Conservation (phyloP, 2,113 vertebrate species). For the Tupaia chinensis region DNA sequence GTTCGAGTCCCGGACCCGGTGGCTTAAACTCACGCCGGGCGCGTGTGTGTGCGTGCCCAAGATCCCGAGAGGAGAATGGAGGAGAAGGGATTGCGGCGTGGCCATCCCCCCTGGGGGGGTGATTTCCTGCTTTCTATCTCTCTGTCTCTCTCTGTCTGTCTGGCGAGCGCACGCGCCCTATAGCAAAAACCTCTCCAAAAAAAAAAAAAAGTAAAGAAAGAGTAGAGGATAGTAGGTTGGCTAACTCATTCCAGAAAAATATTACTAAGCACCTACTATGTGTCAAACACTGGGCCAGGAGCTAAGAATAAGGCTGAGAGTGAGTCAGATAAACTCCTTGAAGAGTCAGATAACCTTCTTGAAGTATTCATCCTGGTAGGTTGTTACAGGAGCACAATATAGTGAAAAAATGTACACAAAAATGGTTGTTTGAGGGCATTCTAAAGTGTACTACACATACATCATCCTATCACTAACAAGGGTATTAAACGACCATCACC, state of each 20-base stretch:
- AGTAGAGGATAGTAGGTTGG: not conserved
- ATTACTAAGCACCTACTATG: not conserved
- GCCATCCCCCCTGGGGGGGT: no score
- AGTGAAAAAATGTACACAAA: not conserved
- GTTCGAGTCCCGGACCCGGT: no score
- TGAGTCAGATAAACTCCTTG: not conserved
- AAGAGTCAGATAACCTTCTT: not conserved
- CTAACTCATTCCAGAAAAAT: constrained; percentile 11
- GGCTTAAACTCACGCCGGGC: no score
- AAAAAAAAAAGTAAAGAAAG: not conserved
- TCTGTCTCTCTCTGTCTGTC: no score
- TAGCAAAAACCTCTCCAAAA: no score
- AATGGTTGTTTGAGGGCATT: not conserved
- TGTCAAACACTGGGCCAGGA: not conserved
- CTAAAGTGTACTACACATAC: not conserved
- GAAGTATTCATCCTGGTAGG: not conserved
- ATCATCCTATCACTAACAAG: not conserved
- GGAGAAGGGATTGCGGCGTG: no score
- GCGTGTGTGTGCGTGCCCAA: no score
- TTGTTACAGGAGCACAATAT: not conserved
- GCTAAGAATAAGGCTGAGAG: not conserved
- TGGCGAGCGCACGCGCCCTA: no score
- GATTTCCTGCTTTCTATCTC: no score
- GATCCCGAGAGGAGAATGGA: no score
- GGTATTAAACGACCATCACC: not conserved